Evolutionary conservation across 2,888 invertebrate species (phyloP), one percentile per base, ranked within the genome.

Genomic region (Xanthorhoe designata): DNA sequence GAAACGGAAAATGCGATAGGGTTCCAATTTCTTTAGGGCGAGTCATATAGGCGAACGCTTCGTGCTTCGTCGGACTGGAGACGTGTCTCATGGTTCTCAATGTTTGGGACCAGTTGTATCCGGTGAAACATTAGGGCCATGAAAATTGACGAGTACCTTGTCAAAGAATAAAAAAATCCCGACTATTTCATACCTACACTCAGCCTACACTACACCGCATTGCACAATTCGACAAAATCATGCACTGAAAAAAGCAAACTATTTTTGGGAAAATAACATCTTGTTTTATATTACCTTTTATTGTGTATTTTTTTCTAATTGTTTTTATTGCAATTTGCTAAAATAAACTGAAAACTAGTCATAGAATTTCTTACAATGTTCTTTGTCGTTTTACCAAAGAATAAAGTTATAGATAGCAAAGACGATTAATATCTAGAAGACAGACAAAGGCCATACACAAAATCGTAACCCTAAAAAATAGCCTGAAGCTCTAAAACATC

Each of bases 41-140:
- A 62, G 63, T 84, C 84, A 87, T 88, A 86, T 87, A 89, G 87
- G 89, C 88, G 80, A 88, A 85, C 84, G 90, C 90, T 88, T 88
- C 83, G 84, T 79, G 82, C 82, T 89, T 88, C 84, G 88, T 87
- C 88, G 32, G 85, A 86, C 78, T 86, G 85, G 84, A 80, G 83
- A 86, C 87, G 85, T 87, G 83, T 88, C 89, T 90, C 90, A 88
- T 88, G 87, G 80, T 86, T 88, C 84, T 82, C 86, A 85, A 87
- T 86, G 83, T 76, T 82, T 84, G 88, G 87, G 87, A 88, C 87
- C 88, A 83, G 63, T 85, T 81, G 79, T 82, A 13, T 13, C 76
- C 85, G 81, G 83, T 88, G 86, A 84, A 82, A 68, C 55, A 54
- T 61, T 51, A 15, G 38, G 17, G 8, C 56, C 35, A 64, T 68